Evolutionary conservation across 1,140 invertebrate genomes (phyloP).

Genomic region (Metaphire vulgaris): DNA sequence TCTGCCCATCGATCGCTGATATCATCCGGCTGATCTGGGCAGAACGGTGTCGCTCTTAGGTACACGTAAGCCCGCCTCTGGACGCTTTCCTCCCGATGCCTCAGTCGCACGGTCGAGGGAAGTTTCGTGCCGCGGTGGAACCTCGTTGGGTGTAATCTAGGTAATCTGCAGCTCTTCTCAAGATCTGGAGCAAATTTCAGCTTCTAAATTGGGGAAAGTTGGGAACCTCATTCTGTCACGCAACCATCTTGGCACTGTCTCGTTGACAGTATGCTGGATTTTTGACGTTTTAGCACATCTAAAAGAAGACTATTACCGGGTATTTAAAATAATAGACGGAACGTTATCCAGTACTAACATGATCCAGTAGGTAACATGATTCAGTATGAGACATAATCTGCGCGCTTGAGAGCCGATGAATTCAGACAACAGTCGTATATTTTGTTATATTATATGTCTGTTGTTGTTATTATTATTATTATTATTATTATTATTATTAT

Average conservation of each 20-base stretch:
- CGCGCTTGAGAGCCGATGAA: too few species aligned
- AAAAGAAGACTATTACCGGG: too few species aligned
- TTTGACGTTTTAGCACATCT: too few species aligned
- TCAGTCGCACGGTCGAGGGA: not conserved
- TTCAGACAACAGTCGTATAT: too few species aligned
- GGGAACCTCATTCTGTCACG: not conserved
- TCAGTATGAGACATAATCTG: too few species aligned
- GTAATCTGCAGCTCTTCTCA: slow-evolving; percentile 1
- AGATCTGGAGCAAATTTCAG: not conserved
- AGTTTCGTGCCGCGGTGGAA: not conserved
- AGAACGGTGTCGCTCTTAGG: not conserved
- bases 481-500: too few species aligned
- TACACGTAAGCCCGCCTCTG: not conserved
- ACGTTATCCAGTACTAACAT: too few species aligned
- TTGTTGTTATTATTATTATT: too few species aligned
- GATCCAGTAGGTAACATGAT: too few species aligned
- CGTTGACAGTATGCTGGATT: not conserved
- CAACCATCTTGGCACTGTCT: not conserved
- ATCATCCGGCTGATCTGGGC: slow-evolving; percentile 1
- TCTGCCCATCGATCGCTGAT: not conserved
- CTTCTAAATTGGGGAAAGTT: slow-evolving; percentile 2
- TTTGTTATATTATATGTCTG: too few species aligned
- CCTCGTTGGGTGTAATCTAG: not conserved
- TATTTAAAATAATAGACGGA: too few species aligned
- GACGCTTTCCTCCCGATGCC: not conserved